These are phyloP conservation scores for Kryphioiulus occultus DNA, from an alignment of 2,888 invertebrate species.

Conservation along the genomic window DNA sequence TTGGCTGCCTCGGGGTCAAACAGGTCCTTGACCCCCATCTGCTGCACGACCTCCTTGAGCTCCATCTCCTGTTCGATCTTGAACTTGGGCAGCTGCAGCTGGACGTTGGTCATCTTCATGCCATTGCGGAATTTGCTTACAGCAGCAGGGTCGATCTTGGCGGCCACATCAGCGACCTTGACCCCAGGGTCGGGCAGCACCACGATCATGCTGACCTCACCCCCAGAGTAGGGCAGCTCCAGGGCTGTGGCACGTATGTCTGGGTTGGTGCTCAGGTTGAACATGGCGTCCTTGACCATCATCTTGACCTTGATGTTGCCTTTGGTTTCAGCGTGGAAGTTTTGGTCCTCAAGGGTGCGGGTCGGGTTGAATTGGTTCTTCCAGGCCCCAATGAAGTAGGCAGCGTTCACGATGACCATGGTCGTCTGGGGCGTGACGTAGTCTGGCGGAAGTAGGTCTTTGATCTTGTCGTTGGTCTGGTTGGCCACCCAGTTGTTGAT, in stretches of 20 bases:
- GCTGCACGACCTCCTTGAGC: slow-evolving; percentile 45
- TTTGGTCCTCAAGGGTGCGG: slow-evolving; percentile 59
- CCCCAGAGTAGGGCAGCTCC: slow-evolving; percentile 62
- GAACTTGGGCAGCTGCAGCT: slow-evolving; percentile 77
- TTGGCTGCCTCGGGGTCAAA: slow-evolving; percentile 48
- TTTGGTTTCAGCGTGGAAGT: slow-evolving; percentile 41
- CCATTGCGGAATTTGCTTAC: not conserved
- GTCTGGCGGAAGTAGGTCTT: slow-evolving; percentile 50
- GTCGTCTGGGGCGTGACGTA: not conserved
- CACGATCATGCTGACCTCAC: slow-evolving; percentile 76
- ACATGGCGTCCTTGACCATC: slow-evolving; percentile 48
- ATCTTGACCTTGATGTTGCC: slow-evolving; percentile 41
- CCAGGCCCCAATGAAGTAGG: slow-evolving; percentile 54
- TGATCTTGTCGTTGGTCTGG: slow-evolving; percentile 52
- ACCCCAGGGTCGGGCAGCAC: slow-evolving; percentile 75
- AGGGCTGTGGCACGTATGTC: slow-evolving; percentile 47
- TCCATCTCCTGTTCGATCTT: slow-evolving; percentile 71
- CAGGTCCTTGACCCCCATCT: slow-evolving; percentile 51
- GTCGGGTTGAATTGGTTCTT: slow-evolving; percentile 46
- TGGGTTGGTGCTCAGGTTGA: slow-evolving; percentile 7
- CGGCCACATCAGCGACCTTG: slow-evolving; percentile 66
- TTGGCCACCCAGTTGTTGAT: slow-evolving; percentile 53
- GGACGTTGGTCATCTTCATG: not conserved
- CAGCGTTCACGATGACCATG: slow-evolving; percentile 54
- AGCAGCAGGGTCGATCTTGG: not conserved